A percentile compares a stretch with the other conserved stretches of the same genome.
These are phyloP conservation scores for Taxidea taxus DNA, from an alignment of 2,113 vertebrate species.

Conservation along the genomic window DNA sequence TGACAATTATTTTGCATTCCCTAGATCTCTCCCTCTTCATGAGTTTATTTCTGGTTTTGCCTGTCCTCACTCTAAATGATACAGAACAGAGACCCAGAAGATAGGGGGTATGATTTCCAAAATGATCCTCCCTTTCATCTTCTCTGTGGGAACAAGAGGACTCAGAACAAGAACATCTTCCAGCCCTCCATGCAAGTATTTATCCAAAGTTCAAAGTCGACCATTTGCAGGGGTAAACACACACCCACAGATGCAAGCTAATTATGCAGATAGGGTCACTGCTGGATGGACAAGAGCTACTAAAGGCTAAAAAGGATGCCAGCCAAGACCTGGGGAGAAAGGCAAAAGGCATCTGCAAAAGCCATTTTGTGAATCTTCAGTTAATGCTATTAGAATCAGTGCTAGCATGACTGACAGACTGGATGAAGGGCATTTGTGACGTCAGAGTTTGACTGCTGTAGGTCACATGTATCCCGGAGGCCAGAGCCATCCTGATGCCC, in stretches of 20 bases:
- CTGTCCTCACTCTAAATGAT: not conserved
- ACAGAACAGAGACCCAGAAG: not conserved
- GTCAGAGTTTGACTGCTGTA: not conserved
- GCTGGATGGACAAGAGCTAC: conserved; percentile 3
- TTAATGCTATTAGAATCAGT: not conserved
- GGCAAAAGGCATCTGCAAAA: not conserved
- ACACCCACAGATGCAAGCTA: not conserved
- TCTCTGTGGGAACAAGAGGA: not conserved
- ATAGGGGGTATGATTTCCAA: not conserved
- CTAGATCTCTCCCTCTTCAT: not conserved
- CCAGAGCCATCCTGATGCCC: conserved; percentile 6
- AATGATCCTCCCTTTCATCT: not conserved
- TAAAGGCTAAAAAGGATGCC: conserved; percentile 12
- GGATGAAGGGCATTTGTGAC: not conserved
- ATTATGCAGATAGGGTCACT: conserved; percentile 34
- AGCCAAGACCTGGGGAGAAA: not conserved
- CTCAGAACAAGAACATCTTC: not conserved
- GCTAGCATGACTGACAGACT: not conserved
- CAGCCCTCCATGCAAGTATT: not conserved
- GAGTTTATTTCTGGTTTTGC: conserved; percentile 52
- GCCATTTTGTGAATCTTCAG: not conserved
- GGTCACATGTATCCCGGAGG: not conserved
- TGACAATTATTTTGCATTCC: not conserved
- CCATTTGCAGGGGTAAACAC: not conserved
- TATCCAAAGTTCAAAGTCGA: not conserved